Base-by-base conservation (phyloP, 2,888 invertebrate genomes). In the Mythimna lalbum region DNA sequence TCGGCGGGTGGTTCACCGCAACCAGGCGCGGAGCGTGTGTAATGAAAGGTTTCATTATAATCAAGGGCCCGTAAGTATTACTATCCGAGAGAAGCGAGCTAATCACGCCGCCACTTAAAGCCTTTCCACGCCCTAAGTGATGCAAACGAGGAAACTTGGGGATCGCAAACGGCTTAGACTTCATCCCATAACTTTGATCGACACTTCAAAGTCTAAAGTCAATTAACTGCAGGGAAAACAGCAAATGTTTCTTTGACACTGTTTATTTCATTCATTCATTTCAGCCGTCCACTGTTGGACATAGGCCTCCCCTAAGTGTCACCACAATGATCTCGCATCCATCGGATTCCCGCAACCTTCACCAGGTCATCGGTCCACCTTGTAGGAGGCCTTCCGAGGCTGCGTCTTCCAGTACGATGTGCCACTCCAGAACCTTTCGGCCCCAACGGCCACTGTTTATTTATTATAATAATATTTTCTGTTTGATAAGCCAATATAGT, bases 81-180 rank as follows among this genome's bases (percentile, higher is more conserved):
- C 90, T 89, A 89, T 88, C 85, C 81, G 75, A 80, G 82, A 86
- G 85, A 72, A 81, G 86, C 70, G 81, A 89, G 88, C 91, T 93
- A 92, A 92, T 93, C 93, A 93, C 91, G 90, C 86, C 85, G 85
- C 86, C 88, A 89, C 90, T 91, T 88, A 87, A 91, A 91, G 92
- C 93, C 91, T 92, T 93, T 91, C 89, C 88, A 88, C 89, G 90
- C 90, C 92, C 89, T 91, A 91, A 93, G 92, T 93, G 90, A 94
- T 94, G 93, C 92, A 94, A 94, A 95, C 93, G 93, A 94, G 92
- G 88, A 93, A 94, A 94, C 91, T 94, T 94, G 85, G 88, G 87
- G 90, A 91, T 91, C 90, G 89, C 91, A 91, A 93, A 93, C 91
- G 90, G 89, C 89, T 90, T 89, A 89, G 90, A 90, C 91, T 92